phyloP scores from a whole-genome alignment of 2,113 vertebrate genomes.

The Guaruba guarouba region DNA sequence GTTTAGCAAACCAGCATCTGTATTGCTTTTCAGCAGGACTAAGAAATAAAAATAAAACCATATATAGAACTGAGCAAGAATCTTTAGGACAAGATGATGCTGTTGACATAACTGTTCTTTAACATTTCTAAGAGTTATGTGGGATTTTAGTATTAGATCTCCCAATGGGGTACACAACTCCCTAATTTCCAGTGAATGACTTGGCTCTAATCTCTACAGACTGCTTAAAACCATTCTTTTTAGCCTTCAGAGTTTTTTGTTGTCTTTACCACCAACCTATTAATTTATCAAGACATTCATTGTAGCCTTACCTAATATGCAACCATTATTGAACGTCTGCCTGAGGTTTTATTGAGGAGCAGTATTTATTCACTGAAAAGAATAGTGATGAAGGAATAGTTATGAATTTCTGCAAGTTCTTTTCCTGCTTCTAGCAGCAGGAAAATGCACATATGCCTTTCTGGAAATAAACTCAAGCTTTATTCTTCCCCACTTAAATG shows the following conservation, averaged over 20 bases:
- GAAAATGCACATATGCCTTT: neutral
- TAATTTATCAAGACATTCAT: neutral
- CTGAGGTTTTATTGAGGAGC: conserved; percentile 9
- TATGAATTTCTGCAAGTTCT: neutral
- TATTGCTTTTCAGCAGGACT: neutral
- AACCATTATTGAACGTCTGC: neutral
- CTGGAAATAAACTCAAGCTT: neutral
- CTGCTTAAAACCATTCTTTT: neutral
- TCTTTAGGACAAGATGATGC: neutral
- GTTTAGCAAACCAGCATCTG: neutral
- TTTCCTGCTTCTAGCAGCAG: neutral
- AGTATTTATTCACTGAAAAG: conserved; percentile 28
- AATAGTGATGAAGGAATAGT: neutral
- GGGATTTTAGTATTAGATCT: neutral
- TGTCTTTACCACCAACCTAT: neutral
- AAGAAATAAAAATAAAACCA: neutral
- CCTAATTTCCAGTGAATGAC: neutral
- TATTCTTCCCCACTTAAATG: neutral
- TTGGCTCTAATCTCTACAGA: neutral
- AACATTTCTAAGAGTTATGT: neutral
- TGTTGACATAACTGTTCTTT: neutral
- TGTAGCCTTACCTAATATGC: conserved; percentile 24
- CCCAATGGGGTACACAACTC: neutral
- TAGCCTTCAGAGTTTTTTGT: neutral
- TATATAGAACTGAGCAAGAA: neutral